phyloP scores from a whole-genome alignment of 1,140 invertebrate genomes.

The Diabrotica undecimpunctata region DNA sequence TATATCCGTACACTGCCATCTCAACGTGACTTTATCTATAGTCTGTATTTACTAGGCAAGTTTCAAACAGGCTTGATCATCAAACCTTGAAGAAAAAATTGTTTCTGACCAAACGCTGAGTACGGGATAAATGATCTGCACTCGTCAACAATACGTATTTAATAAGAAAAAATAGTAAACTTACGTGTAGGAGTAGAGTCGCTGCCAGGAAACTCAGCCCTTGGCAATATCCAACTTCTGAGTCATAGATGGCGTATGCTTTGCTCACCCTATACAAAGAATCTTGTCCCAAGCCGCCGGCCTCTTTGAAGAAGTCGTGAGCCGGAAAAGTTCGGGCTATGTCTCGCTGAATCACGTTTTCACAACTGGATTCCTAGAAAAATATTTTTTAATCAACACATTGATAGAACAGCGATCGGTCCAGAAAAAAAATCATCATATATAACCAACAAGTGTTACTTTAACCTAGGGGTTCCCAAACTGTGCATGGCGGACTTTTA shows the following conservation, averaged over 20 bases:
- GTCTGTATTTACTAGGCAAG: too few relatives aligned
- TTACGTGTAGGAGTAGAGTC: slow-evolving; percentile 90
- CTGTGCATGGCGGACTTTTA: too few relatives aligned
- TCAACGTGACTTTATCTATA: too few relatives aligned
- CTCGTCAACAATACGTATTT: not conserved
- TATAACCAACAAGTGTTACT: too few relatives aligned
- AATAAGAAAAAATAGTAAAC: slow-evolving; percentile 41
- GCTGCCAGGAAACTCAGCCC: slow-evolving; percentile 96
- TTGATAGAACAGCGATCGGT: not conserved
- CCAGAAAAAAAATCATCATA: too few relatives aligned
- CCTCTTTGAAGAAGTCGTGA: slow-evolving; percentile 95
- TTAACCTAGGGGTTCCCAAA: too few relatives aligned
- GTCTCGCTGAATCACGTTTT: slow-evolving; percentile 91
- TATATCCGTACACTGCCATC: too few relatives aligned
- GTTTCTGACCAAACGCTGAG: too few relatives aligned
- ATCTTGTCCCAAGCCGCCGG: slow-evolving; percentile 88
- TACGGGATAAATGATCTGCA: too few relatives aligned
- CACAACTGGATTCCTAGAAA: slow-evolving; percentile 77
- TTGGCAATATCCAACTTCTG: slow-evolving; percentile 98
- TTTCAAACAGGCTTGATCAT: too few relatives aligned
- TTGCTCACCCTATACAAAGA: slow-evolving; percentile 92
- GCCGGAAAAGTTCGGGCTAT: slow-evolving; percentile 98
- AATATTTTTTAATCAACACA: not conserved
- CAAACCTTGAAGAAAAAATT: too few relatives aligned
- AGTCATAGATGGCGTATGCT: slow-evolving; percentile 95